These are phyloP conservation scores for Microctenopoma stevenorrisi DNA, from an alignment of 2,797 vertebrate species.

Conservation along the genomic window DNA sequence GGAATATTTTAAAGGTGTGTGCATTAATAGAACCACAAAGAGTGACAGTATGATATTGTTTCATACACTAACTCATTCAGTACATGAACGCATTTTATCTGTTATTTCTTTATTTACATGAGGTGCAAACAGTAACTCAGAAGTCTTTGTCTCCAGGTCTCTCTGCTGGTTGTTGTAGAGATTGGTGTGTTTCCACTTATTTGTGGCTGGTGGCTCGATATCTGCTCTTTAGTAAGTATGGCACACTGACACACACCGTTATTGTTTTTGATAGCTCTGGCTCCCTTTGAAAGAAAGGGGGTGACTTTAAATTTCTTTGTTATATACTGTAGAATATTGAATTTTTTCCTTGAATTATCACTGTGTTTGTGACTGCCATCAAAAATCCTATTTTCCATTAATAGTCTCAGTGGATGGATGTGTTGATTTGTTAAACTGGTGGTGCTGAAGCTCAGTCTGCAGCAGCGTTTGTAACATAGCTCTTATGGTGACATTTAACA, in stretches of 20 bases:
- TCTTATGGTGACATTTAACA: slow-evolving; percentile 24
- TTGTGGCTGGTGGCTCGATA: slow-evolving; percentile 99
- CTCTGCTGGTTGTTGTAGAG: slow-evolving; percentile 97
- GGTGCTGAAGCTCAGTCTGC: background rate
- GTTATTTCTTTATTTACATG: background rate
- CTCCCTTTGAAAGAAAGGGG: background rate
- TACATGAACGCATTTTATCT: background rate
- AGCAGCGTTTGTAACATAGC: slow-evolving; percentile 9
- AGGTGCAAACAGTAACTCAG: background rate
- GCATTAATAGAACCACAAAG: background rate
- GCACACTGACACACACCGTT: background rate
- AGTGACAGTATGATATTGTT: background rate
- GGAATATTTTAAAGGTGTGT: background rate
- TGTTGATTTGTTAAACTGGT: slow-evolving; percentile 10
- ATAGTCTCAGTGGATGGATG: background rate
- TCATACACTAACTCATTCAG: background rate
- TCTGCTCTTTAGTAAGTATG: slow-evolving; percentile 92
- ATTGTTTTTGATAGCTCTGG: background rate
- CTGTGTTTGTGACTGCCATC: background rate
- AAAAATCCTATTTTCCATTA: background rate
- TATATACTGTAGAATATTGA: background rate
- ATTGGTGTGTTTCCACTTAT: slow-evolving; percentile 99
- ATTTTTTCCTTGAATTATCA: background rate
- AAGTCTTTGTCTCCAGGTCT: slow-evolving; percentile 84
- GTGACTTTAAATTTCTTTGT: background rate